Evolutionary conservation across 2,113 vertebrate species (phyloP), one percentile per base, ranked within the genome.

Genomic region (Apus apus): DNA sequence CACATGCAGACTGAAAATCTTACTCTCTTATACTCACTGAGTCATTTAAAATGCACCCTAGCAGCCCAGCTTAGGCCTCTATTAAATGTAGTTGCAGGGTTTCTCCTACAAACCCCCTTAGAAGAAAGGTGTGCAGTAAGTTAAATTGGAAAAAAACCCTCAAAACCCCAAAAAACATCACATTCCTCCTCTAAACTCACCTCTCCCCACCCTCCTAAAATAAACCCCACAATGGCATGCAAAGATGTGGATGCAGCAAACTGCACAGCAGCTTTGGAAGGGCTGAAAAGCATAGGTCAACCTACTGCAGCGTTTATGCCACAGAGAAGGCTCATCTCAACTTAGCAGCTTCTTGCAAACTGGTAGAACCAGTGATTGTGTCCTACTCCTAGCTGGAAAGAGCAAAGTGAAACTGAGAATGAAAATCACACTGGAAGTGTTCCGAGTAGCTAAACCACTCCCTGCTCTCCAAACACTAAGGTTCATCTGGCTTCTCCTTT

Each of bases 141-240:
- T 48, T 75, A 46, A 26, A 23, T 23, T 40, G 27, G 20, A 16
- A 54, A 56, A 76, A 75, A 46, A 1, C 6, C 9, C 54, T 58
- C 56, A 23, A 75, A 82, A 36, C 4, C 8, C 4, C 8, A 61
- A 70, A 54, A n/a, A 62, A 61, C 87, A 62, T 3, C 11, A 43
- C 2, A 29, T 4, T 6, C 11, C 1, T 64, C 23, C 17, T 64
- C 23, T 45, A 86, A 79, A 71, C 3, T 12, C 13, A 15, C 20
- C 7, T 15, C 18, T 30, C 9, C 5, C 15, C 38, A 27, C 2
- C 5, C 32, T 8, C 8, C 15, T 0, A 8, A 11, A 26, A 61
- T 13, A 50, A 38, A 7, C 1, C 15, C 6, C 25, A 18, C 17
- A n/a, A 11, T 45, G 46, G 26, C 11, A 17, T 0, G 13, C 34